A percentile compares a stretch with the other conserved stretches of the same genome.
phyloP scores from a whole-genome alignment of 2,113 vertebrate species.

The Bombycilla garrulus region DNA sequence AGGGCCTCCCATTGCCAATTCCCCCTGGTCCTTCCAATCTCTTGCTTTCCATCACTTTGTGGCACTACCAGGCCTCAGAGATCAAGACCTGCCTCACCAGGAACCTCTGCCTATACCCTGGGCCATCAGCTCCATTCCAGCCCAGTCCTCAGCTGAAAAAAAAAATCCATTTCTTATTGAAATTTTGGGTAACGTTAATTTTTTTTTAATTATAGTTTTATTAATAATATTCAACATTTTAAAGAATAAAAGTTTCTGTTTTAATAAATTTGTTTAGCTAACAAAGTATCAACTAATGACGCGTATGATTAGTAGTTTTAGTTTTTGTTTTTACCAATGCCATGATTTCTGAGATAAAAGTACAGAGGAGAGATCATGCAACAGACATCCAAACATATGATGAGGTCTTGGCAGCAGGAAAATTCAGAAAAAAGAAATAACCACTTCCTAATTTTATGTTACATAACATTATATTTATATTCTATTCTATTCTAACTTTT shows the following conservation, averaged over 20 bases:
- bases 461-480: too few species aligned
- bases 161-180: background rate
- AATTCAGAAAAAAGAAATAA: background rate
- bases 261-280: background rate
- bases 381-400: background rate
- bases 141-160: background rate
- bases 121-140: background rate
- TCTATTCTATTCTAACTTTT: background rate
- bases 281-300: background rate
- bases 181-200: background rate
- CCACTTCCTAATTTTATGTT: background rate
- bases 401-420: background rate
- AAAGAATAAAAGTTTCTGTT: background rate
- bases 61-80: background rate
- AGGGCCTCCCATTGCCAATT: accelerated
- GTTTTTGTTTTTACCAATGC: background rate
- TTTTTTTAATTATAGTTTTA: too few species aligned
- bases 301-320: background rate
- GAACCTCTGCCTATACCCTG: background rate
- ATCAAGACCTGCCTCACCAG: background rate
- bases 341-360: background rate
- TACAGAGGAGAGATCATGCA: background rate
- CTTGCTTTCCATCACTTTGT: background rate
- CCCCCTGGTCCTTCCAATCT: background rate
- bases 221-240: background rate